phyloP scores from a whole-genome alignment of 1,140 invertebrate species.

The Leucophenga varia region DNA sequence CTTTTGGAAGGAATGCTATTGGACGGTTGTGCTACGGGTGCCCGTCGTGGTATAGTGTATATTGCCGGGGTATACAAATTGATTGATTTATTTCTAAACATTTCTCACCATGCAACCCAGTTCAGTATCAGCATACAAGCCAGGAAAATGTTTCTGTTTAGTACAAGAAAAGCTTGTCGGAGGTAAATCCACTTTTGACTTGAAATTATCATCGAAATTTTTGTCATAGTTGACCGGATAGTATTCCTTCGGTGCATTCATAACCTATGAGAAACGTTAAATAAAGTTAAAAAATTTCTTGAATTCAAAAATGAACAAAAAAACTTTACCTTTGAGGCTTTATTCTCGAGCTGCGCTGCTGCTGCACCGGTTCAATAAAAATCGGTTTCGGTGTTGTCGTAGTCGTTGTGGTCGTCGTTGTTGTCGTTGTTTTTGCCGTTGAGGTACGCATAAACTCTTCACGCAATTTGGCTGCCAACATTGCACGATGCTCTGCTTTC shows the following conservation, averaged over 20 bases:
- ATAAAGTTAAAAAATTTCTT: neutral
- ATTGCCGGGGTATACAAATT: no score
- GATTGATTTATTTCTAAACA: no score
- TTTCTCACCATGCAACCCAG: constrained; percentile 84
- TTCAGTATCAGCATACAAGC: constrained; percentile 85
- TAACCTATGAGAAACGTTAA: constrained; percentile 72
- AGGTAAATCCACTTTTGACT: constrained; percentile 77
- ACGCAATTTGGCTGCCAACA: constrained; percentile 38
- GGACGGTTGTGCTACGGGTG: constrained; percentile 91
- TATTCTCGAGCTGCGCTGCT: constrained; percentile 27
- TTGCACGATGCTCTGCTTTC: constrained; percentile 55
- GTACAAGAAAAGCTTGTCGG: constrained; percentile 87
- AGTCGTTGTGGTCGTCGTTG: constrained; percentile 54
- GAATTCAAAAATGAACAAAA: neutral
- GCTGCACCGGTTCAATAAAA: constrained; percentile 16
- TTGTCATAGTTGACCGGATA: constrained; percentile 84
- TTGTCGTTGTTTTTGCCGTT: constrained; percentile 58
- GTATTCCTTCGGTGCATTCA: constrained; percentile 86
- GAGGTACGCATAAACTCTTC: constrained; percentile 52
- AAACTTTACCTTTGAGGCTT: constrained; percentile 43
- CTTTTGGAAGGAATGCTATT: constrained; percentile 93
- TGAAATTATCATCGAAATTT: constrained; percentile 84
- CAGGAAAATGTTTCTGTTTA: constrained; percentile 86
- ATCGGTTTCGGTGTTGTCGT: constrained; percentile 47
- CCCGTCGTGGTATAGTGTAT: constrained; percentile 95